Conservation (phyloP, 2,797 vertebrate genomes). For the Xyrichtys novacula region DNA sequence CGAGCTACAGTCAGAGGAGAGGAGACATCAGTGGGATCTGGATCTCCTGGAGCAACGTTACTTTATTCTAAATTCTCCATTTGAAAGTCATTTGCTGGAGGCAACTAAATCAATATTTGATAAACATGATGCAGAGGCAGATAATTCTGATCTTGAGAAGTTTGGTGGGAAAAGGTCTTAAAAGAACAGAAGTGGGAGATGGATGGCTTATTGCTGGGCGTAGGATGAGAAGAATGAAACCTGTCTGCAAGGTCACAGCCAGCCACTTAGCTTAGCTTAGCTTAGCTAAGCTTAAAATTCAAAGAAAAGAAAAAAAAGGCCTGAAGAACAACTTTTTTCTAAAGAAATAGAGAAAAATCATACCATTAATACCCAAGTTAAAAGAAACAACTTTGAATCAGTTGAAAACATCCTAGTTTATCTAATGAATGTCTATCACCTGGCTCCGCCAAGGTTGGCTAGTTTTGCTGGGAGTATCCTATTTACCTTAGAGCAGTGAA, state of each 20-base stretch:
- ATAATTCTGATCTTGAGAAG: slow-evolving; percentile 3
- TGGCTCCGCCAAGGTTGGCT: too few relatives aligned
- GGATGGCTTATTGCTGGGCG: background rate
- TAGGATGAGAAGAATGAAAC: background rate
- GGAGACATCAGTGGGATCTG: slow-evolving; percentile 6
- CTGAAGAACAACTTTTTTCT: too few relatives aligned
- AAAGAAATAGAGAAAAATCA: too few relatives aligned
- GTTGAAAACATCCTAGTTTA: too few relatives aligned
- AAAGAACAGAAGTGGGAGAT: background rate
- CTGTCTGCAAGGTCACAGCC: background rate
- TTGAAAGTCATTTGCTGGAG: slow-evolving; percentile 14
- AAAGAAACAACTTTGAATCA: too few relatives aligned
- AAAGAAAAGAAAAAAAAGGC: too few relatives aligned
- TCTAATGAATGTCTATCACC: too few relatives aligned
- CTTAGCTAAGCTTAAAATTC: too few relatives aligned
- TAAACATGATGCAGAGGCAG: slow-evolving; percentile 10
- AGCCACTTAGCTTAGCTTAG: background rate
- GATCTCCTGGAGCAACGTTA: background rate
- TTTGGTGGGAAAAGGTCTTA: slow-evolving; percentile 6
- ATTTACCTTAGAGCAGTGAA: too few relatives aligned
- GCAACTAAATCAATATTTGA: slow-evolving; percentile 3
- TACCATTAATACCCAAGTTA: too few relatives aligned
- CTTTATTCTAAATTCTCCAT: background rate
- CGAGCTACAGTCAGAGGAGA: background rate
- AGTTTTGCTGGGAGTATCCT: too few relatives aligned